Evolutionary conservation across 2,113 vertebrate species (phyloP), one percentile per base, ranked within the genome.

Genomic region (Ploceus nigricollis): DNA sequence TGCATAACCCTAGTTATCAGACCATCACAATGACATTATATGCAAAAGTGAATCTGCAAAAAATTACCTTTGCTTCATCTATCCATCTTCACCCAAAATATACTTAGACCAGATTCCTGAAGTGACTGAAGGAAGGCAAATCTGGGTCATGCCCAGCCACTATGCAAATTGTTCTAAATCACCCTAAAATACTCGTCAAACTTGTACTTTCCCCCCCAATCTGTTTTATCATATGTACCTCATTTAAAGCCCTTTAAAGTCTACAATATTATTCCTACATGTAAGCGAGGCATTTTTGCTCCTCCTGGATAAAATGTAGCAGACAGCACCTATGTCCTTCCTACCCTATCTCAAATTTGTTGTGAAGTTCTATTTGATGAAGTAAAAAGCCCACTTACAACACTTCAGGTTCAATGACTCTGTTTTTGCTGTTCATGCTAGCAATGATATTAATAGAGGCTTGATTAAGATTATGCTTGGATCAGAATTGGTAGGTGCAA

Each of bases 381-480:
- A 84, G 48, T 94, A 91, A 94, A 95, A 96, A 95, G 42, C 58
- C 87, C 56, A 71, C 70, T 73, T 87, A 78, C 47, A 97, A 82
- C 69, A 80, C 27, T 93, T 91, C 80, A 93, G 87, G 60, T 95
- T 95, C 95, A 97, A 91, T 91, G 78, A 90, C 70, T 96, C 93
- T 93, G n/a, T 94, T 60, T 95, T 94, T 54, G 39, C 75, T 80
- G 60, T 85, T 97, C 45, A 73, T 76, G 60, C 71, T 81, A 93
- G 68, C 84, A 94, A 90, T 94, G 89, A 90, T 96, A 90, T 93
- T 94, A 92, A 68, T 11, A 57, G 90, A 94, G 10, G 77, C 50
- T 97, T 97, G 71, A 93, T 96, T 97, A 95, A 72, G 88, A 87
- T 91, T 95, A 76, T 89, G 48, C 89, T 96, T 91, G 87, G 37